These are phyloP conservation scores for Apotomis turbidana DNA, from an alignment of 2,888 invertebrate species.

Conservation along the genomic window DNA sequence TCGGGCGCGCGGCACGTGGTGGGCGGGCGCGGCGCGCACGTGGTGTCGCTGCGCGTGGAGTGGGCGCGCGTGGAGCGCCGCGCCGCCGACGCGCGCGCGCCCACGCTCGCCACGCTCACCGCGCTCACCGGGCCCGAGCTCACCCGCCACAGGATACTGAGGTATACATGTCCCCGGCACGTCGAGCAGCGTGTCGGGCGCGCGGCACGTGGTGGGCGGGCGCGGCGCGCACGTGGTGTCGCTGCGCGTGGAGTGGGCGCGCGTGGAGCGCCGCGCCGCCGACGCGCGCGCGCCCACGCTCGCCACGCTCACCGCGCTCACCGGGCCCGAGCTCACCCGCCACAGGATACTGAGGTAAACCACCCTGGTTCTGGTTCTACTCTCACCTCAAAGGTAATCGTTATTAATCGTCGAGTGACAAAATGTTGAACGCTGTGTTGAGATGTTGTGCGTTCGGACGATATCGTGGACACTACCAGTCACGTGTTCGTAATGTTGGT, in stretches of 20 bases:
- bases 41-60: constrained; percentile 57
- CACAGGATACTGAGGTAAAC: constrained; percentile 66
- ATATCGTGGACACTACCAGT: too few relatives aligned
- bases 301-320: constrained; percentile 68
- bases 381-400: too few relatives aligned
- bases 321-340: constrained; percentile 67
- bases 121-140: constrained; percentile 69
- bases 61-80: constrained; percentile 68
- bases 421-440: too few relatives aligned
- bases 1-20: constrained; percentile 58
- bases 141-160: constrained; percentile 69
- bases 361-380: neutral
- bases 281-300: constrained; percentile 56
- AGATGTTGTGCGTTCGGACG: too few relatives aligned
- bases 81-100: constrained; percentile 54
- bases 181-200: constrained; percentile 55
- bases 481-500: too few relatives aligned
- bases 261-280: constrained; percentile 63
- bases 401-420: too few relatives aligned
- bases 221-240: constrained; percentile 58
- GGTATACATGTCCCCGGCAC: constrained; percentile 25
- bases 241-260: constrained; percentile 64
- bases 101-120: constrained; percentile 65
- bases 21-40: constrained; percentile 56
- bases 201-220: constrained; percentile 53